phyloP scores from a whole-genome alignment of 2,797 vertebrate species.

The Margarornis squamiger region DNA sequence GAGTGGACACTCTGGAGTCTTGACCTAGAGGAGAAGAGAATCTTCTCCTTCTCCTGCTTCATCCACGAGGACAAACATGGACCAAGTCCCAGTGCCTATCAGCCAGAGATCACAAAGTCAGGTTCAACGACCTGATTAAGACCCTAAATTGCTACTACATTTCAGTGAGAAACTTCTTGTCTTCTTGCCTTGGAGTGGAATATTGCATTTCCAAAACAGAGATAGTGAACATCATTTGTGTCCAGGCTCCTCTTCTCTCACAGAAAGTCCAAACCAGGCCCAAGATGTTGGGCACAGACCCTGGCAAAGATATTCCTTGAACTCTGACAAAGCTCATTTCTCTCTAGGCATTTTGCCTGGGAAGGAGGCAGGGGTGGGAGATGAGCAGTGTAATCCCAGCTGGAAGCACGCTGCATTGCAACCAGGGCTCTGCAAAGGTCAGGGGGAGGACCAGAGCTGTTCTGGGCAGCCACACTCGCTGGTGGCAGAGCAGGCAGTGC shows the following conservation, averaged over 20 bases:
- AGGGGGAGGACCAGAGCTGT: neutral
- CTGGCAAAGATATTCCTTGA: neutral
- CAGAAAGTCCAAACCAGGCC: neutral
- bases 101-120: neutral
- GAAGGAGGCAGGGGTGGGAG: neutral
- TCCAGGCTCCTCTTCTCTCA: neutral
- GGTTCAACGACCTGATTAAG: neutral
- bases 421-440: neutral
- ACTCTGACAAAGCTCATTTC: rapidly evolving
- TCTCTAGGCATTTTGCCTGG: neutral
- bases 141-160: neutral
- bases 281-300: neutral
- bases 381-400: neutral
- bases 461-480: neutral
- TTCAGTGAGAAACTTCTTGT: neutral
- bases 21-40: neutral
- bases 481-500: neutral
- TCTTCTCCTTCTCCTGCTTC: neutral
- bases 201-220: neutral
- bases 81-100: neutral
- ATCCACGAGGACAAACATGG: neutral
- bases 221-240: neutral
- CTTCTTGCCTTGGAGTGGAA: neutral
- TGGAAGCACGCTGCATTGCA: neutral
- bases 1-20: neutral